phyloP scores from a whole-genome alignment of 30 jellyfish, hydroid and myxozoan species.

The Aurelia sp. region DNA sequence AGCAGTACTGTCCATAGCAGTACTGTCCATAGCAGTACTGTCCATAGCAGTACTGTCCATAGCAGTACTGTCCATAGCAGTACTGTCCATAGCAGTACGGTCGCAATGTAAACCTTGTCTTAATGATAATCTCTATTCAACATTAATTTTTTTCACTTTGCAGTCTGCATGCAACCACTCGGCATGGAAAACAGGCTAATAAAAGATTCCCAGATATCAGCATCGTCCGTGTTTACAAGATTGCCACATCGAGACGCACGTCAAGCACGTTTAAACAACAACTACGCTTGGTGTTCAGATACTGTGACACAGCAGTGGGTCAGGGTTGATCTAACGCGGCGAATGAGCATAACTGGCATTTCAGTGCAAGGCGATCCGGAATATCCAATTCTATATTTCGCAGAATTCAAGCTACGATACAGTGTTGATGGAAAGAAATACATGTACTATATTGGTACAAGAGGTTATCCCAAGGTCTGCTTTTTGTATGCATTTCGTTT shows the following conservation, averaged over 20 bases:
- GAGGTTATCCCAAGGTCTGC: background rate
- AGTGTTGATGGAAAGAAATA: slow-evolving; percentile 29
- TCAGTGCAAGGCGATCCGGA: slow-evolving; percentile 53
- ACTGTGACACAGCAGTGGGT: slow-evolving; percentile 26
- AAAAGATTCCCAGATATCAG: slow-evolving; percentile 24
- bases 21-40: too few species aligned
- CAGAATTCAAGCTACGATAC: slow-evolving; percentile 38
- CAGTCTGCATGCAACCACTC: slow-evolving; percentile 59
- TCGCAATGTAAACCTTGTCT: too few species aligned
- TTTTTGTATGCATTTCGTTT: background rate
- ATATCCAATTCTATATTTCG: slow-evolving; percentile 19
- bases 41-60: too few species aligned
- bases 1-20: too few species aligned
- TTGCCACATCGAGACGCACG: background rate
- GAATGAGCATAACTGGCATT: slow-evolving; percentile 51
- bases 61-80: too few species aligned
- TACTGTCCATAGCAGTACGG: too few species aligned
- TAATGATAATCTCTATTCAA: too few species aligned
- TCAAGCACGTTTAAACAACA: slow-evolving; percentile 39
- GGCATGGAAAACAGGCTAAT: slow-evolving; percentile 57
- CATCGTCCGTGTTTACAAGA: background rate
- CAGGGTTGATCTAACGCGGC: slow-evolving; percentile 43
- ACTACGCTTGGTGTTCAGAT: slow-evolving; percentile 39
- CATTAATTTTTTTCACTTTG: background rate
- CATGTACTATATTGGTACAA: background rate